Evolutionary conservation across 2,797 vertebrate species (phyloP).

Genomic region (Cyclura pinguis): DNA sequence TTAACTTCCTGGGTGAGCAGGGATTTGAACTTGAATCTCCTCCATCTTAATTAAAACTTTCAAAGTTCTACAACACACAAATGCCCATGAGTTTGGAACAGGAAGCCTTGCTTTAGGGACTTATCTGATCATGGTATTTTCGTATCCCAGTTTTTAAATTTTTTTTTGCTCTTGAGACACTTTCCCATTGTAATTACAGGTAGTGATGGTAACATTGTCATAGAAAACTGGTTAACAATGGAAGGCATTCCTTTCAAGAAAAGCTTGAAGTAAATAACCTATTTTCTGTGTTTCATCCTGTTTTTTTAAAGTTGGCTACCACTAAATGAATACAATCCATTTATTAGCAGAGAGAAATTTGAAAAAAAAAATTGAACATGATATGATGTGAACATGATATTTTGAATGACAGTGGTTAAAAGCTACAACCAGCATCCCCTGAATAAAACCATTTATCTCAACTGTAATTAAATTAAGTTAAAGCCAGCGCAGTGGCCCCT

Average conservation of each 20-base stretch:
- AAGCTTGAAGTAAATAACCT: not conserved
- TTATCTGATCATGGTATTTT: not conserved
- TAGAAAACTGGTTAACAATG: not conserved
- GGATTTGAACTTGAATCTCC: not conserved
- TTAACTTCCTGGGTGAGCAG: not conserved
- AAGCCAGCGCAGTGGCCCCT: not conserved
- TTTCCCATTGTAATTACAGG: not conserved
- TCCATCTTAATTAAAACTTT: not conserved
- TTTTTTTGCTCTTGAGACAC: not conserved
- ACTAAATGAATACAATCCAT: not conserved
- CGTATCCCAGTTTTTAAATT: no score
- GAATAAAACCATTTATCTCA: not conserved
- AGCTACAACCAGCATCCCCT: no score
- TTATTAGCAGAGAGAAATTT: conserved; percentile 3
- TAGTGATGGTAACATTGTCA: not conserved
- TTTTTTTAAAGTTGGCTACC: not conserved
- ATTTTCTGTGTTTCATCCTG: not conserved
- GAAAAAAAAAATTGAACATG: not conserved
- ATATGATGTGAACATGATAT: not conserved
- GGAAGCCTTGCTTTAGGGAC: not conserved
- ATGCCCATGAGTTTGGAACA: not conserved
- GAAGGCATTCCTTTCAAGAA: not conserved
- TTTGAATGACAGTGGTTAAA: no score
- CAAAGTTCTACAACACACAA: not conserved
- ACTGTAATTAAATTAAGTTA: not conserved